phyloP scores from a whole-genome alignment of 2,888 invertebrate genomes.

The Lucinisca nassula region DNA sequence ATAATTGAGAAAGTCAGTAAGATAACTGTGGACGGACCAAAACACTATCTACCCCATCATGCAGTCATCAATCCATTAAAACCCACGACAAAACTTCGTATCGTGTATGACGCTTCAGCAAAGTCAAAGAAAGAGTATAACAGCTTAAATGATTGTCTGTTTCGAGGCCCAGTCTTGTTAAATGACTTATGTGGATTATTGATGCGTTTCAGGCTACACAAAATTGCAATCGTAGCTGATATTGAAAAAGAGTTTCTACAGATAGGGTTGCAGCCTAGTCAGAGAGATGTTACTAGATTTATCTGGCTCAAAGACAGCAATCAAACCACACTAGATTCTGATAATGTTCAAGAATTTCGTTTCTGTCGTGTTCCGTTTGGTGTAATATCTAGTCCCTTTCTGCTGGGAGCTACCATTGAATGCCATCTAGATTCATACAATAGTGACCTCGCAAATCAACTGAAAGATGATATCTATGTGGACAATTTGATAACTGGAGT shows the following conservation, averaged over 20 bases:
- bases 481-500: constrained; percentile 3
- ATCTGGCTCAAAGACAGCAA: constrained; percentile 24
- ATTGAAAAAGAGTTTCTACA: constrained; percentile 31
- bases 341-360: constrained; percentile 2
- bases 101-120: constrained; percentile 41
- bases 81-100: constrained; percentile 28
- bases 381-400: constrained; percentile 15
- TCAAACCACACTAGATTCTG: neutral
- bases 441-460: neutral
- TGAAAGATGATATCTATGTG: constrained; percentile 19
- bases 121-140: constrained; percentile 19
- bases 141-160: constrained; percentile 40
- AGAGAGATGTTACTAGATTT: constrained; percentile 30
- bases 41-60: constrained; percentile 41
- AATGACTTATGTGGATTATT: constrained; percentile 42
- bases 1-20: constrained; percentile 7
- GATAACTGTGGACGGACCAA: neutral
- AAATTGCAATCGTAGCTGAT: constrained; percentile 17
- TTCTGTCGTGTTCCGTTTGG: constrained; percentile 23
- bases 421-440: neutral
- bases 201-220: constrained; percentile 27
- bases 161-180: constrained; percentile 41
- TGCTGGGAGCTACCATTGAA: constrained; percentile 13
- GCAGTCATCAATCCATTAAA: constrained; percentile 38
- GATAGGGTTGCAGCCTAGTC: constrained; percentile 8